Conservation (phyloP, 2,888 invertebrate species). For the Timandra comae region DNA sequence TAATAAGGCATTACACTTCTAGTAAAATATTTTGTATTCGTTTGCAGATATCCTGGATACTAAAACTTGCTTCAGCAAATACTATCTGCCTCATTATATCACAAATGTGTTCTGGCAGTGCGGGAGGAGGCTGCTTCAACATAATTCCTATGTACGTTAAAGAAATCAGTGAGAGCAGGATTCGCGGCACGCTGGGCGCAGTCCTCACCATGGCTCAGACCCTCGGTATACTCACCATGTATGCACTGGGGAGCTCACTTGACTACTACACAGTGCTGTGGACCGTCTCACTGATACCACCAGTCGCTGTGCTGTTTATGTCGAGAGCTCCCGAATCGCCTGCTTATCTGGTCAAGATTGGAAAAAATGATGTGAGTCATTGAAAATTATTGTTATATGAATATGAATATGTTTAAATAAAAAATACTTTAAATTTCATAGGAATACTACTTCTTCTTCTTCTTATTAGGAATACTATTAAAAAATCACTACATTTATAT, state of each 20-base stretch:
- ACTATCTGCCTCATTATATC: conserved; percentile 32
- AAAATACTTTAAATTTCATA: not conserved
- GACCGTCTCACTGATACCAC: conserved; percentile 28
- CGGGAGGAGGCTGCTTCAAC: conserved; percentile 38
- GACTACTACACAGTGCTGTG: conserved; percentile 37
- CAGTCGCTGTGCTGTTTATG: conserved; percentile 30
- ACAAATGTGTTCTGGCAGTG: conserved; percentile 35
- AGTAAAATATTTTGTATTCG: not conserved
- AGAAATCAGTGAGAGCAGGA: conserved; percentile 43
- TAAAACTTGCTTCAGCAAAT: conserved; percentile 29
- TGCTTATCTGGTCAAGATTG: conserved; percentile 40
- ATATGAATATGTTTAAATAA: not conserved
- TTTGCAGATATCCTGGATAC: conserved; percentile 34
- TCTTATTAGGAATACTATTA: not conserved
- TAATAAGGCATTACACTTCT: too few species aligned
- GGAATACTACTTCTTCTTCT: not conserved
- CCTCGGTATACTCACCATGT: conserved; percentile 37
- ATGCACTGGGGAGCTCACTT: conserved; percentile 38
- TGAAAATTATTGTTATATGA: not conserved
- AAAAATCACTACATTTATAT: not conserved
- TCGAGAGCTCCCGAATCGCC: conserved; percentile 53
- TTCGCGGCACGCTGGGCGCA: conserved; percentile 39
- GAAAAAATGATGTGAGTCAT: conserved; percentile 38
- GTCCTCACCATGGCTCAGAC: conserved; percentile 31
- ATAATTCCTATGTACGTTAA: conserved; percentile 43